Conservation (phyloP, 2,113 vertebrate species). For the Cyprinodon variegatus region DNA sequence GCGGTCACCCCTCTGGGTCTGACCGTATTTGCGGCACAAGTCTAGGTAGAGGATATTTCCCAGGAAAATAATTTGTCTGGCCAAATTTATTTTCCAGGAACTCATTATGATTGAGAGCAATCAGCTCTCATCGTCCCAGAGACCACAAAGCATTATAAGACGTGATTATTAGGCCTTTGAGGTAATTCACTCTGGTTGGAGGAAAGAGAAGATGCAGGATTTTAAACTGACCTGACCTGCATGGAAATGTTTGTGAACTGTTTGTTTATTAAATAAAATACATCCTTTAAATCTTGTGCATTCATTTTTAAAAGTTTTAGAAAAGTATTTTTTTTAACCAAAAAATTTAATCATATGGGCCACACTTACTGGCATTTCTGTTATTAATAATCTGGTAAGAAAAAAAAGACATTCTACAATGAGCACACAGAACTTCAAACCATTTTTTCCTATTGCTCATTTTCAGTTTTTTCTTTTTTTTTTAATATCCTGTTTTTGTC, state of each 20-base stretch:
- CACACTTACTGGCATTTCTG: too few species aligned
- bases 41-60: constrained; percentile 55
- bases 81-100: constrained; percentile 67
- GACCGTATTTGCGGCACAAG: constrained; percentile 37
- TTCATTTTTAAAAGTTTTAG: too few species aligned
- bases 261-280: not conserved
- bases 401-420: too few species aligned
- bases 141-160: constrained; percentile 41
- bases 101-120: constrained; percentile 67
- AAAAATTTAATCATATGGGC: too few species aligned
- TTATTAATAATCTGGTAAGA: too few species aligned
- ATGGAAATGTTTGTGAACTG: constrained; percentile 1
- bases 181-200: constrained; percentile 21
- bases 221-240: not conserved
- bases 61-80: constrained; percentile 64
- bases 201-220: constrained; percentile 4
- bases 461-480: too few species aligned
- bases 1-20: constrained; percentile 52
- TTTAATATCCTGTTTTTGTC: too few species aligned
- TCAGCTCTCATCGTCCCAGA: constrained; percentile 50
- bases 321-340: too few species aligned
- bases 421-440: too few species aligned
- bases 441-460: too few species aligned
- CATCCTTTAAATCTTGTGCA: too few species aligned
- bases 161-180: constrained; percentile 52